Percentiles rank a stretch among this genome's conserved stretches.
phyloP scores from a whole-genome alignment of 2,888 invertebrate genomes.

The Antitype chi region DNA sequence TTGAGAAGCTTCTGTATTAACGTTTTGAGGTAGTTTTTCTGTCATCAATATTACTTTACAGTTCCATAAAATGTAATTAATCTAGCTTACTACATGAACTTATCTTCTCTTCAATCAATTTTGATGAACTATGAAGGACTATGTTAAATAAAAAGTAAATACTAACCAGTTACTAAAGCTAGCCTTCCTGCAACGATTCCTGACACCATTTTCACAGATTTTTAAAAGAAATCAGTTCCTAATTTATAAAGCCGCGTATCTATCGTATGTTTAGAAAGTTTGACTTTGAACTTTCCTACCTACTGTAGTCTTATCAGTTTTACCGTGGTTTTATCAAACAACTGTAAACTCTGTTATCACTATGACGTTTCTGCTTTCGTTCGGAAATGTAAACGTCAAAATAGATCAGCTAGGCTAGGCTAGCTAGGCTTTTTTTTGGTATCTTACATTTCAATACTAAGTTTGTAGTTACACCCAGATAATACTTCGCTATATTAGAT shows the following conservation, averaged over 20 bases:
- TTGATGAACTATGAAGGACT: too few relatives aligned
- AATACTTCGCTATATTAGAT: too few relatives aligned
- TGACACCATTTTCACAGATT: slow-evolving; percentile 77
- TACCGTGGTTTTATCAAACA: slow-evolving; percentile 20
- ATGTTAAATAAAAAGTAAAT: not conserved
- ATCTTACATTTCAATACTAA: too few relatives aligned
- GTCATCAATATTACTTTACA: slow-evolving; percentile 12
- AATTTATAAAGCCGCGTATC: slow-evolving; percentile 2
- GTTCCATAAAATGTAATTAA: not conserved
- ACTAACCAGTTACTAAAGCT: slow-evolving; percentile 85
- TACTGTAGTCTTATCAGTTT: slow-evolving; percentile 45
- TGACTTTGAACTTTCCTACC: slow-evolving; percentile 75
- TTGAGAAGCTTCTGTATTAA: not conserved
- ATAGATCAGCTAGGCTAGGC: too few relatives aligned
- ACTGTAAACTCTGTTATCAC: slow-evolving; percentile 36
- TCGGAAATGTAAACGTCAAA: slow-evolving; percentile 9
- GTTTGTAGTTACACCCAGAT: too few relatives aligned
- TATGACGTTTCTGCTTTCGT: slow-evolving; percentile 33
- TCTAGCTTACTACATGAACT: not conserved
- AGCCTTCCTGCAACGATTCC: slow-evolving; percentile 84
- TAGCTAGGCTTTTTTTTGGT: too few relatives aligned
- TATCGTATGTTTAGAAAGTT: slow-evolving; percentile 58
- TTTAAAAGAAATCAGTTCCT: slow-evolving; percentile 2
- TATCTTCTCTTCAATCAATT: not conserved
- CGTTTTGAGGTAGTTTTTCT: slow-evolving; percentile 15